Base-by-base conservation (phyloP, 1,140 invertebrate species). In the Dendroctonus ponderosae region DNA sequence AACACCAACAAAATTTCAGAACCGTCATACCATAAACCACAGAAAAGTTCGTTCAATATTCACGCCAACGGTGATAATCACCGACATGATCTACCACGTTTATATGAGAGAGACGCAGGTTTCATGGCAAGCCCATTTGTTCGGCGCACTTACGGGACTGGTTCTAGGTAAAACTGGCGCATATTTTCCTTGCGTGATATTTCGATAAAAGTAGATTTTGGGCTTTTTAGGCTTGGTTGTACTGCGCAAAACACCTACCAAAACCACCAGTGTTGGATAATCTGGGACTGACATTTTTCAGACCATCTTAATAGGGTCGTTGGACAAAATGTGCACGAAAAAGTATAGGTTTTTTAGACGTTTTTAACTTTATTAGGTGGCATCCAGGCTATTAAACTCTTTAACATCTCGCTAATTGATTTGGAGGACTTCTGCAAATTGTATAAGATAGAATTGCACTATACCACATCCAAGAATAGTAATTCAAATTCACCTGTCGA, bases 121-220 rank as follows among this genome's bases (percentile, higher is more conserved):
- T 40, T 87, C 89, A 42, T 91, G 93, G 85, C 86, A 89, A 6
- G 91, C 93, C 0, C 82, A 79, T 66, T 78, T 89, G 15, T 87
- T 89, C 15, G 94, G 93, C 7, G 92, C 91, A 0, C 70, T 91
- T 0, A 85, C 87, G 3, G 94, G 93, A 0, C 78, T 94, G 0
- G 80, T 92, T 2, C 74, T 94, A n/a, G 93, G 91, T 67, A 59
- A 41, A 26, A 26, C 3, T 26, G 26, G 26, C 26, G 26, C 1
- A 26, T 26, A 3, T 26, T 1, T 26, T 26, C 1, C 26, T n/a
- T n/a, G n/a, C n/a, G n/a, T n/a, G n/a, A n/a, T n/a, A 51, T n/a
- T 60, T 14, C 7, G 15, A 49, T 26, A 15, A 44, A 37, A 46
- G 15, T 9, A 41, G 14, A 48, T 3, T 58, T 46, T 49, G 46